Evolutionary conservation across 2,797 vertebrate species (phyloP), one percentile per base, ranked within the genome.

Genomic region (Morelia viridis): DNA sequence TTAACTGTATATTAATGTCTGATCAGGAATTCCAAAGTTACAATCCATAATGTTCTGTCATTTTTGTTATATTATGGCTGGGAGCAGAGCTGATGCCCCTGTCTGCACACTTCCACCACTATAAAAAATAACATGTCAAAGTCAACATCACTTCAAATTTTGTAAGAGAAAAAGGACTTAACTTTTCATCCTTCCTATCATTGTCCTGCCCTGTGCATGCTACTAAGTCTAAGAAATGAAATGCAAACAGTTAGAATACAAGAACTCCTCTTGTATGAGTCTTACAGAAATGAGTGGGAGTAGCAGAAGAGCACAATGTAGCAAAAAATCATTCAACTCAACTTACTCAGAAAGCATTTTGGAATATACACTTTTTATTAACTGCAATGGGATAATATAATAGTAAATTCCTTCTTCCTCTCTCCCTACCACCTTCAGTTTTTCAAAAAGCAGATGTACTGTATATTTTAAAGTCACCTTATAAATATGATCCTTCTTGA

Each of bases 1-100:
- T 94, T 95, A 76, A 96, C 93, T 95, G 91, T 95, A 95, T 92
- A 92, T 95, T 95, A 96, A 92, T 90, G 92, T 71, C 87, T 88
- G 57, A 93, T 95, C 92, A 93, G 91, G 90, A 94, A 94, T 92
- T 95, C 93, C 89, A 50, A 87, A 93, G 91, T 94, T 94, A 92
- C 94, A 94, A 93, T 22, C 9, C 4, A 68, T 91, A 86, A 86
- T 87, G 68, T 91, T 87, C 91, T 50, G 4, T 5, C n/a, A 17
- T 31, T 61, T 31, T 46, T 95, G 91, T 60, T 93, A 86, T 90
- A 94, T 85, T 92, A 26, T 64, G 89, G 60, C 80, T 89, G 19
- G 10, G 57, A 61, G 46, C 87, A 85, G 94, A 93, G 92, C 93
- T 17, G 41, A 91, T 62, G 93, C 94, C 57, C 15, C 0, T 46